phyloP scores from a whole-genome alignment of 2,113 vertebrate genomes.

The Rousettus leschenaultii region DNA sequence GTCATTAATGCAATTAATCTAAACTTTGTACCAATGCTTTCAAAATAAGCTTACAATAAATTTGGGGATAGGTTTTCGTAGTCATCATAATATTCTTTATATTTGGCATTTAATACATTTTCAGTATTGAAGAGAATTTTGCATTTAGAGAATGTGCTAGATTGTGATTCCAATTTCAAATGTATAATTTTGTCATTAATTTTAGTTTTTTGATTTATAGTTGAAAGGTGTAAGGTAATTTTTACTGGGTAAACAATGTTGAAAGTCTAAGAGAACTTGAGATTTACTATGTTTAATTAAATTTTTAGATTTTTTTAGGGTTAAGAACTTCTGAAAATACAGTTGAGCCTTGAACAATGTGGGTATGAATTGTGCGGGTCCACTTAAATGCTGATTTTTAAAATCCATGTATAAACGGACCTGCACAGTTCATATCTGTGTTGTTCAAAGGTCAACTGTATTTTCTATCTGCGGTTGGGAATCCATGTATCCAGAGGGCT shows the following conservation, averaged over 20 bases:
- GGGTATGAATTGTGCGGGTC: background rate
- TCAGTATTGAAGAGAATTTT: background rate
- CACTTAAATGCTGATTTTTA: background rate
- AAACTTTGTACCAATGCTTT: background rate
- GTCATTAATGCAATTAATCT: background rate
- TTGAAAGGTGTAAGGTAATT: background rate
- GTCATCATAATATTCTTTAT: background rate
- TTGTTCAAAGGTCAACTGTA: background rate
- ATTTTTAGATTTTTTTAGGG: background rate
- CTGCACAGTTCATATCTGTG: background rate
- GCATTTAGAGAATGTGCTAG: background rate
- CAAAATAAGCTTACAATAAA: slow-evolving; percentile 13
- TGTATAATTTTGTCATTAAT: background rate
- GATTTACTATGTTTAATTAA: background rate
- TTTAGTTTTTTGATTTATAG: background rate
- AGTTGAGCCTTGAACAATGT: background rate
- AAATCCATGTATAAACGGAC: background rate
- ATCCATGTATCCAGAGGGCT: background rate
- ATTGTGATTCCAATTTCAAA: slow-evolving; percentile 5
- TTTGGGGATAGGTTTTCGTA: background rate
- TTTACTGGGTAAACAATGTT: background rate
- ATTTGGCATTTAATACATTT: background rate
- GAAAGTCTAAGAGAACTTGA: background rate
- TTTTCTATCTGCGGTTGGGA: background rate
- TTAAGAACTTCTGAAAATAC: background rate